Percentiles rank a stretch among this genome's conserved stretches.
phyloP scores from a whole-genome alignment of 2,888 invertebrate species.

The Bombylius discolor region DNA sequence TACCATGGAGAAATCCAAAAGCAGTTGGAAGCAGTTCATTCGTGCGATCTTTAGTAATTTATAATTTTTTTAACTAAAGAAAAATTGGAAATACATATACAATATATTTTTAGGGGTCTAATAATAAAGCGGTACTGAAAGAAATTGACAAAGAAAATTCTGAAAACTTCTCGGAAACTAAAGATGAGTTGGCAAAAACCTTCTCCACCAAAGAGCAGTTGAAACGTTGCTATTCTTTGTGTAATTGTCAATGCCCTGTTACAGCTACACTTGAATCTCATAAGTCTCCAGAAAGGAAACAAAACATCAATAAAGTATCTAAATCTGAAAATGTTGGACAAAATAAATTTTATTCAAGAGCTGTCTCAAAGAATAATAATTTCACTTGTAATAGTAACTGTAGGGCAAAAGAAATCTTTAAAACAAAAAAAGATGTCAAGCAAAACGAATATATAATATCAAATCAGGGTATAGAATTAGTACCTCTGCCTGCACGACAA shows the following conservation, averaged over 20 bases:
- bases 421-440: background rate
- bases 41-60: constrained; percentile 59
- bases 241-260: constrained; percentile 30
- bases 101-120: constrained; percentile 29
- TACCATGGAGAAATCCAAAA: constrained; percentile 59
- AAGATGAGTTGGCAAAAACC: constrained; percentile 17
- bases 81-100: no score
- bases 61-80: no score
- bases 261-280: constrained; percentile 17
- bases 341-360: background rate
- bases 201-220: constrained; percentile 8
- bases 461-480: constrained; percentile 62
- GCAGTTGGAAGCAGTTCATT: constrained; percentile 54
- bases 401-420: background rate
- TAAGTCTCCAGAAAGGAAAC: constrained; percentile 13
- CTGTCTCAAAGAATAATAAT: background rate
- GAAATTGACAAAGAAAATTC: constrained; percentile 34
- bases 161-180: constrained; percentile 29
- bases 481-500: constrained; percentile 57
- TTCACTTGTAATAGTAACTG: background rate
- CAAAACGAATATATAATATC: constrained; percentile 28
- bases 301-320: background rate
- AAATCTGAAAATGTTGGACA: background rate
- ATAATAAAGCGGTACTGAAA: constrained; percentile 34
- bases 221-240: constrained; percentile 29